phyloP scores from a whole-genome alignment of 2,797 vertebrate genomes.

The Phoebastria nigripes region DNA sequence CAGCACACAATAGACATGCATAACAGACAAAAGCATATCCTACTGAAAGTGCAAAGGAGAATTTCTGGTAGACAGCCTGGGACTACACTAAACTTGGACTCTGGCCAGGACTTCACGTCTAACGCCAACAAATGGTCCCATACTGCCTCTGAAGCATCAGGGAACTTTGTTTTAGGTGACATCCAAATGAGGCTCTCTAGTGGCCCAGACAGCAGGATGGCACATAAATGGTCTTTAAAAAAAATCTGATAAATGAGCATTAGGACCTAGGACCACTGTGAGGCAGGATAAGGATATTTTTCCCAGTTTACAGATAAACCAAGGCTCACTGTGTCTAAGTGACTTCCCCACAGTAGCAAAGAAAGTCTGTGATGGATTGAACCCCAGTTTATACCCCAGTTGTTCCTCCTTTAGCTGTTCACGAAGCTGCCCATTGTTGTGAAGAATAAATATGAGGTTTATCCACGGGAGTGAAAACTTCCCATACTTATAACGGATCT shows the following conservation, averaged over 20 bases:
- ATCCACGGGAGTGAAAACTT: background rate
- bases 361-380: background rate
- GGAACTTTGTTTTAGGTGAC: background rate
- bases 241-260: background rate
- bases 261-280: background rate
- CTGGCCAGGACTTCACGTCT: background rate
- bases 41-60: background rate
- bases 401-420: background rate
- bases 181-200: background rate
- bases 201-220: background rate
- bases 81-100: background rate
- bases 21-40: background rate
- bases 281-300: background rate
- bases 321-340: background rate
- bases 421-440: background rate
- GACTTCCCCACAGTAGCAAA: background rate
- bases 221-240: background rate
- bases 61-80: background rate
- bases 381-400: background rate
- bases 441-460: background rate
- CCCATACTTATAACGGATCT: background rate
- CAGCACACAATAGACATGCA: background rate
- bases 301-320: background rate
- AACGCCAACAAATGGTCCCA: background rate
- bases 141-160: background rate